phyloP scores from a whole-genome alignment of 2,888 invertebrate species.

The Epinotia brunnichana region DNA sequence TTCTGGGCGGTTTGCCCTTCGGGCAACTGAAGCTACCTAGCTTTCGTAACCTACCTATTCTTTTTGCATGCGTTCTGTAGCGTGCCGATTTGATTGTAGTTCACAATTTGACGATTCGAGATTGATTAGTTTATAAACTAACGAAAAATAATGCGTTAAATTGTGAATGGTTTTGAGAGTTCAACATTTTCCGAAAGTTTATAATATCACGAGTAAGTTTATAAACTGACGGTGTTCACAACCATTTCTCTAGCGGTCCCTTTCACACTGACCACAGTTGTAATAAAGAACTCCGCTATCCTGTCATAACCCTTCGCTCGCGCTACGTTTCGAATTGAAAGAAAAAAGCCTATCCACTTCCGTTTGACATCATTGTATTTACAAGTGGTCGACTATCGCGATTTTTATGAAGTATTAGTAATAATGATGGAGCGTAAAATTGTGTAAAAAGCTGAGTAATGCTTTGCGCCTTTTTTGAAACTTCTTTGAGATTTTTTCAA shows the following conservation, averaged over 20 bases:
- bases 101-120: no score
- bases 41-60: no score
- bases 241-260: background rate
- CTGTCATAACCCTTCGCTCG: background rate
- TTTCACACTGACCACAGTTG: background rate
- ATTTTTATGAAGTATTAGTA: slow-evolving; percentile 18
- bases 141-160: no score
- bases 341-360: slow-evolving; percentile 37
- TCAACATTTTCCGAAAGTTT: no score
- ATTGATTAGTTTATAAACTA: no score
- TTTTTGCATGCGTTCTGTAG: no score
- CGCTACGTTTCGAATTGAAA: background rate
- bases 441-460: slow-evolving; percentile 15
- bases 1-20: no score
- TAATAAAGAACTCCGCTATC: slow-evolving; percentile 11
- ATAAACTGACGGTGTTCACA: no score
- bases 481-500: background rate
- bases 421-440: slow-evolving; percentile 30
- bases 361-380: slow-evolving; percentile 25
- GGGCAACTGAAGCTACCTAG: no score
- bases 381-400: slow-evolving; percentile 26
- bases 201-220: no score
- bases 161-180: no score
- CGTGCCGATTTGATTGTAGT: no score
- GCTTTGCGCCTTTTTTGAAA: slow-evolving; percentile 4